These are phyloP conservation scores for Sinodicranocentrus sp. DNA, from an alignment of 2,888 invertebrate genomes.

Conservation along the genomic window DNA sequence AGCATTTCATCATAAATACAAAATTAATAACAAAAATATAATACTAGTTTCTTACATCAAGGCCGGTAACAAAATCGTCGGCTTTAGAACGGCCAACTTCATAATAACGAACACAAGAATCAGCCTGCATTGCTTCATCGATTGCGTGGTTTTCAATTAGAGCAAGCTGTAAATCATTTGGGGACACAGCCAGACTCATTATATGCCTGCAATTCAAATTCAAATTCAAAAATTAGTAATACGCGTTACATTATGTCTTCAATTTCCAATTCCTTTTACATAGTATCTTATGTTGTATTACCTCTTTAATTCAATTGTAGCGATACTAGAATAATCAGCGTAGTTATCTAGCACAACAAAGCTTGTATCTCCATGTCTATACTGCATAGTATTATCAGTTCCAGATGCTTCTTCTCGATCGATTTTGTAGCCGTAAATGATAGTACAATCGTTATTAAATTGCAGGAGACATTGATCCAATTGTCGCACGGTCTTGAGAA, in stretches of 20 bases:
- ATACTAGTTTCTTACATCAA: conserved; percentile 61
- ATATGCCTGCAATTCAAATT: conserved; percentile 65
- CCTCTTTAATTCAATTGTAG: conserved; percentile 74
- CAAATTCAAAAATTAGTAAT: too few relatives aligned
- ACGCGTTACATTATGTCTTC: too few relatives aligned
- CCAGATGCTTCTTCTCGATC: conserved; percentile 83
- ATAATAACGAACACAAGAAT: conserved; percentile 93
- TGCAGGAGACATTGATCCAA: conserved; percentile 93
- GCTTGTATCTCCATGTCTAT: conserved; percentile 86
- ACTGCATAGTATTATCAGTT: conserved; percentile 42
- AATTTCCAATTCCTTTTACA: neutral
- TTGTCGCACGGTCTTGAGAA: conserved; percentile 95
- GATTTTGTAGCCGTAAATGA: conserved; percentile 91
- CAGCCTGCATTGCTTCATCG: conserved; percentile 89
- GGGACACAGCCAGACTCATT: conserved; percentile 66
- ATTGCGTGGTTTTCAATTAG: conserved; percentile 89
- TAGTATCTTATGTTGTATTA: conserved; percentile 34
- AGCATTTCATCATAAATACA: too few relatives aligned
- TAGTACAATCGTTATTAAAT: conserved; percentile 92
- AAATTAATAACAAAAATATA: too few relatives aligned
- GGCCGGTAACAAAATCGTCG: conserved; percentile 87
- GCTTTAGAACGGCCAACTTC: conserved; percentile 93
- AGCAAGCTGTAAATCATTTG: conserved; percentile 84
- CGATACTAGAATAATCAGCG: conserved; percentile 96
- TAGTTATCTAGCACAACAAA: conserved; percentile 96